Evolutionary conservation across 2,113 vertebrate species (phyloP).

Genomic region (Corythornis vintsioides): DNA sequence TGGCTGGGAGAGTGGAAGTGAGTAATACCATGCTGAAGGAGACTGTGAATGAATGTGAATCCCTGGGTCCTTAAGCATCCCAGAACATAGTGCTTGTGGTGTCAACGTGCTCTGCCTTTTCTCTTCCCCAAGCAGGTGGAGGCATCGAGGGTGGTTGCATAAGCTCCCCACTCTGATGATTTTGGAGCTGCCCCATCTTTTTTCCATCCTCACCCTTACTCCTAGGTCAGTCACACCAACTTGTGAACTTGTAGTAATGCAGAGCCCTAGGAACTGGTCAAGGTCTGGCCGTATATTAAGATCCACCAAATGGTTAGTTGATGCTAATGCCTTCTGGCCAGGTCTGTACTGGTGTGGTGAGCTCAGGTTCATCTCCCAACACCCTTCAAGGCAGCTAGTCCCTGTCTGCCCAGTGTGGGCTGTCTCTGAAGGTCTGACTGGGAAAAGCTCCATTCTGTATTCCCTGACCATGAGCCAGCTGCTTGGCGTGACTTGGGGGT

Average conservation of each 20-base stretch:
- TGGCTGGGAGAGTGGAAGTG: conserved; percentile 8
- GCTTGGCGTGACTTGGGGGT: not conserved
- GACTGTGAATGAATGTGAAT: not conserved
- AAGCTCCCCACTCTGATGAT: not conserved
- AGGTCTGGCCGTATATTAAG: not conserved
- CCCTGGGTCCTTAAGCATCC: not conserved
- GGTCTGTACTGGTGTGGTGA: not conserved
- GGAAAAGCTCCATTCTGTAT: not conserved
- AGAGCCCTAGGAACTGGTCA: not conserved
- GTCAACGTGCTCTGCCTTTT: not conserved
- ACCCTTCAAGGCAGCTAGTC: not conserved
- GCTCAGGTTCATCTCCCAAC: not conserved
- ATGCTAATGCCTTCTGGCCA: not conserved
- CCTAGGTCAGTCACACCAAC: not conserved
- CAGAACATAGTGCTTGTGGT: not conserved
- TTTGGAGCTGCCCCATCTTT: not conserved
- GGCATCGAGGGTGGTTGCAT: not conserved
- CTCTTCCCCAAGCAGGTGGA: not conserved
- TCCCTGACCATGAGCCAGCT: not conserved
- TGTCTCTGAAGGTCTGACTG: not conserved
- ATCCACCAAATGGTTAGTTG: not conserved
- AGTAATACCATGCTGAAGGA: not conserved
- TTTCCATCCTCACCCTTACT: not conserved
- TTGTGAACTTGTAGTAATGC: not conserved
- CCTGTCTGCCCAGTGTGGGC: not conserved